Base-by-base conservation (phyloP, 2,888 invertebrate species). In the Thecophora atra region DNA sequence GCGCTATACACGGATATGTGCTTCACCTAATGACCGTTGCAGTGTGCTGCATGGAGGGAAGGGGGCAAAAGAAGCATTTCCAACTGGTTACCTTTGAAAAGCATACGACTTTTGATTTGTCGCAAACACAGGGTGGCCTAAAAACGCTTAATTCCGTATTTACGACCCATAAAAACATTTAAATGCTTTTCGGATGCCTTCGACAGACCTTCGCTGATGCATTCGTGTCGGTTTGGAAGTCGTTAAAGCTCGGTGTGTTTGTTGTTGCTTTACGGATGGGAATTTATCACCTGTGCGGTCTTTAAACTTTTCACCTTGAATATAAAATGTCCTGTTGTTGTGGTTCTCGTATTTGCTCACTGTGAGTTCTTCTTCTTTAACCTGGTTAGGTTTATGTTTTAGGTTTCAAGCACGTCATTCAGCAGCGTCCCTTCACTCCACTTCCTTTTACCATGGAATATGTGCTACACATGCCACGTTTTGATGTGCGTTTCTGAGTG, bases 81-180 rank as follows among this genome's bases (percentile, higher is more conserved):
- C 15, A 28, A 13, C 47, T 17, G 47, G 51, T 28, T 37, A 47
- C 51, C 26, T 24, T 26, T n/a, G n/a, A 24, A 21, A 47, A 26
- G 21, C 13, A n/a, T n/a, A 2, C 17, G 6, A 26, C 24, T 30
- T 24, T 21, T 26, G 68, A 58, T 58, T 58, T 68, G 68, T 58
- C 58, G 42, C 68, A 68, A 68, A 58, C 11, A 26, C 58, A 68
- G 17, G 58, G 24, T 54, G 13, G 54, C 28, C n/a, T 37, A 30
- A 8, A 65, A 56, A 8, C 24, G 30, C 56, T 68, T 42, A 13
- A 30, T 58, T 30, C 47, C 42, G 51, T 65, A 65, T 65, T 68
- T 68, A 68, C 68, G 68, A 68, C 58, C 68, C 56, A 56, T 68
- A 56, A 51, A 56, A 68, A 56, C 68, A 58, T 58, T 68, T 68